Base-by-base conservation (phyloP, 2,888 invertebrate species). In the Agonopterix subpropinquella region DNA sequence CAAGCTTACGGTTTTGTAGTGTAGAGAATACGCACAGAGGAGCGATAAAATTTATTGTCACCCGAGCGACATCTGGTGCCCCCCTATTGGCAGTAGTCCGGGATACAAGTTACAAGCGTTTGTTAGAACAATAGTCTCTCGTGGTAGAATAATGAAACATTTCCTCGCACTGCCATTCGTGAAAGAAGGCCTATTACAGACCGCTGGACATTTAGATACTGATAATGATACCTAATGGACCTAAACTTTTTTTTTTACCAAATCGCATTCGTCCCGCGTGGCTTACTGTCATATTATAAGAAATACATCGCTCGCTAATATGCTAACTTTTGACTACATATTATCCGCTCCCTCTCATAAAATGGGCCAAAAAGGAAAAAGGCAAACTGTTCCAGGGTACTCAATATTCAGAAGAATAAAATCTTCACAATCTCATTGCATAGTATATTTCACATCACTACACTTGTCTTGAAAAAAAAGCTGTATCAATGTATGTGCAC, bases 21-120 rank as follows among this genome's bases (percentile, higher is more conserved):
- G 78, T 59, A 61, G 73, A 72, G 28, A 28, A 28, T 28, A 80
- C 83, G 81, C 80, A 77, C 75, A 71, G 78, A 77, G 76, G 74
- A 77, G 76, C 81, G 80, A 85, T 86, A 85, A 85, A 88, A 86
- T 88, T 86, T 88, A 87, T 86, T 84, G 85, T 86, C 87, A 81
- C 84, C 78, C 77, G 67, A 65, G 73, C 77, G 79, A 81, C 87
- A 88, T 87, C 87, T 88, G 86, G 80, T 83, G 79, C 82, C 79
- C 66, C 77, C 82, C 77, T 72, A 65, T 42, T 18, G 13, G 11
- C 10, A 35, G 10, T 35, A 36, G 13, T 4, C 8, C 61, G 66
- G 72, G 64, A 36, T 2, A 58, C 39, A 39, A 39, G 39, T n/a
- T 9, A 39, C 5, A 28, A 7, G 28, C 28, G 28, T 28, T 28